These are phyloP conservation scores for Pachydiplax longipennis DNA, from an alignment of 2,888 invertebrate species.

Conservation along the genomic window DNA sequence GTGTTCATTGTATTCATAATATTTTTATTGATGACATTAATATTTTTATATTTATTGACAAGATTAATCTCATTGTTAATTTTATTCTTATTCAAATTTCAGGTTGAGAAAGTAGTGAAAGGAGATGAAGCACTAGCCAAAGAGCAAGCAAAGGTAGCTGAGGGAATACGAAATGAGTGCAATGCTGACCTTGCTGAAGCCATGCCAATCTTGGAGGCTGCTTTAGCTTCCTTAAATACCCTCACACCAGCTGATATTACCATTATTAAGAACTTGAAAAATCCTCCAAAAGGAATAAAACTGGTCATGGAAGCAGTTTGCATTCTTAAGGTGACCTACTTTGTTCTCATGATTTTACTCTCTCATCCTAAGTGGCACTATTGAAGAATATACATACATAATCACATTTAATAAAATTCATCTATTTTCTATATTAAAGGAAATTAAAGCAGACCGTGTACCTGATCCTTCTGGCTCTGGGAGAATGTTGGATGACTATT, in stretches of 20 bases:
- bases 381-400: background rate
- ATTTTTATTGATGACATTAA: too few relatives aligned
- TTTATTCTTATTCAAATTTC: background rate
- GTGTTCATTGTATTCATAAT: too few relatives aligned
- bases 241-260: slow-evolving; percentile 90
- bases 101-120: slow-evolving; percentile 78
- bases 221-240: slow-evolving; percentile 87
- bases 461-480: slow-evolving; percentile 85
- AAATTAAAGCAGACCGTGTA: slow-evolving; percentile 86
- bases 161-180: slow-evolving; percentile 91
- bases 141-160: slow-evolving; percentile 72
- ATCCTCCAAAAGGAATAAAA: slow-evolving; percentile 88
- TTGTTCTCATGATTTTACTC: background rate
- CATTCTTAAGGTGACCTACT: slow-evolving; percentile 74
- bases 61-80: too few relatives aligned
- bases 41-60: too few relatives aligned
- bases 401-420: background rate
- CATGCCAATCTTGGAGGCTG: slow-evolving; percentile 87
- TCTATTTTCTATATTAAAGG: slow-evolving; percentile 61
- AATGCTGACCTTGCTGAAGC: slow-evolving; percentile 91
- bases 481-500: slow-evolving; percentile 85
- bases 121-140: slow-evolving; percentile 80
- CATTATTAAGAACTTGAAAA: slow-evolving; percentile 95
- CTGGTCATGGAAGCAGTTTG: slow-evolving; percentile 96
- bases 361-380: background rate